Base-by-base conservation (phyloP, 2,797 vertebrate genomes). In the Erithacus rubecula region DNA sequence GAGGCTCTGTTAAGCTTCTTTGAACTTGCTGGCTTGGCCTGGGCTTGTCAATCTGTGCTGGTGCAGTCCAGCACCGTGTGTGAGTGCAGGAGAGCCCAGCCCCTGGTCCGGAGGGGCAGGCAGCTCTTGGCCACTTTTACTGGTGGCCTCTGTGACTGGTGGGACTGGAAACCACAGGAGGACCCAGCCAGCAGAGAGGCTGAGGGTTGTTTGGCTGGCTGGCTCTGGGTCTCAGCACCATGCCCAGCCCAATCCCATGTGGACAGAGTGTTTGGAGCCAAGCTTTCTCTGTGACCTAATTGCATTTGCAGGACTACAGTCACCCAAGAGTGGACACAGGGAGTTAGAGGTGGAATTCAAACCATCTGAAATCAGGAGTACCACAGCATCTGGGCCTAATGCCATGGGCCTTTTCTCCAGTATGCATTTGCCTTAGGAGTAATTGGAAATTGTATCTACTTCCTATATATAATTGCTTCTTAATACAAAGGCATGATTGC, bases 31-130 rank as follows among this genome's bases (percentile, higher is more conserved):
- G 5, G 23, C 37, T 84, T 49, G 53, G 30, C 51, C 55, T 7
- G 30, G 15, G 16, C 68, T 80, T 41, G 81, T 84, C 46, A 11
- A 10, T 65, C 47, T 49, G 34, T 68, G 41, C 70, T 53, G 81
- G 9, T 46, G 20, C 12, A 5, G 4, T 67, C 56, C 44, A n/a
- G 49, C 52, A 46, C 0, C 0, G 0, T 46, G 32, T 44, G 32
- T 53, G 37, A 44, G n/a, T 39, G 81, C 14, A 58, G 53, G 39
- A 30, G 36, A 80, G 37, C 63, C 46, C 24, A 80, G 41, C 29
- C n/a, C 53, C 1, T 27, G 39, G n/a, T 56, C 34, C 51, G 26
- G 53, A 53, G 67, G 37, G 36, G 41, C 27, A 52, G 43, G n/a
- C n/a, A 65, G 64, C 68, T 72, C 63, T 43, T 55, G 63, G 34